Evolutionary conservation across 1,140 invertebrate genomes (phyloP), one percentile per base, ranked within the genome.

Genomic region (Harpegnathos saltator): DNA sequence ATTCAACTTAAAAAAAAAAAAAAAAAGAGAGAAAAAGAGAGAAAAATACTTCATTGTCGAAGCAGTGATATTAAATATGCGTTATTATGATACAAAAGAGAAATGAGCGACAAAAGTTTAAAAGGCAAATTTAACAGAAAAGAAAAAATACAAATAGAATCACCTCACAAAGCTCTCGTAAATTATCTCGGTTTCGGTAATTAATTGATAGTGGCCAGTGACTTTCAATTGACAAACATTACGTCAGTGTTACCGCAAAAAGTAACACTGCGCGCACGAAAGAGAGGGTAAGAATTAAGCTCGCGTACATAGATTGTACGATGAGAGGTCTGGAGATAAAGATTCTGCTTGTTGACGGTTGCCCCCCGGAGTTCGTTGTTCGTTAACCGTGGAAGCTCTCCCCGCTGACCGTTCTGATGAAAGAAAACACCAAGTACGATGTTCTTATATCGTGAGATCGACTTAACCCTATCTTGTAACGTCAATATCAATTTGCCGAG

Each of bases 401-500:
- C 58, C 24, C 14, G 26, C 58, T 62, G 58, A 68, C 58, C 62
- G 19, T 68, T 84, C 65, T 19, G 24, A 22, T 19, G 48, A 69
- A 59, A 54, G 63, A 38, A 69, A 63, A 59, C 52, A 66, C 61
- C 44, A 82, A 48, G 52, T 58, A 66, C 62, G 69, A 63, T 74
- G 68, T 29, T 82, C 77, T 72, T 81, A 81, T 72, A 81, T 52
- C 78, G n/a, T n/a, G 29, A 22, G 11, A 62, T 74, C 78, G 19
- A 62, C 44, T 69, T 74, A 82, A 82, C 69, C 78, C 78, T 82
- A 82, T 82, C 71, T 74, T 59, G 78, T 74, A 82, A 82, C 58
- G 78, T 82, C 78, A 82, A 82, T 82, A 89, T 89, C 88, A 88
- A 85, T 88, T 89, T 89, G 78, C 15, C 15, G 58, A 63, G 78